phyloP scores from a whole-genome alignment of 2,113 vertebrate genomes.

The Datnioides undecimradiatus region DNA sequence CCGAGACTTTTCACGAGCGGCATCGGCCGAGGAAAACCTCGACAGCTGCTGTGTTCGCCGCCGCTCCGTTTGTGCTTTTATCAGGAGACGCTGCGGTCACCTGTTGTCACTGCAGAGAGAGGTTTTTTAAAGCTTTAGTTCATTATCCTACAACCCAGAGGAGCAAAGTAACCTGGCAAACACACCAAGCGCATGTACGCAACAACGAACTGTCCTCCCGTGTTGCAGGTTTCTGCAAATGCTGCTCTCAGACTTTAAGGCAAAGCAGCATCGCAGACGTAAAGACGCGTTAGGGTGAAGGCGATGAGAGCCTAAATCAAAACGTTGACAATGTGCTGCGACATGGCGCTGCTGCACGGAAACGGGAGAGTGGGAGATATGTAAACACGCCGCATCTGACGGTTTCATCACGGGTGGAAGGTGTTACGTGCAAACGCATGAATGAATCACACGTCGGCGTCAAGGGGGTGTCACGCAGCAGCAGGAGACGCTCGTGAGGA shows the following conservation, averaged over 20 bases:
- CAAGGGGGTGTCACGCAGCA: background rate
- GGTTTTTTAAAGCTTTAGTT: background rate
- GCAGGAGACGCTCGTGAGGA: background rate
- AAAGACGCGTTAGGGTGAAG: no score
- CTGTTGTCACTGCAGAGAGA: background rate
- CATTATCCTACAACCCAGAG: background rate
- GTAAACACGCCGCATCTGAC: constrained; percentile 21
- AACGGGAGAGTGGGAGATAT: background rate
- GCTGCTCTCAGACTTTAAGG: background rate
- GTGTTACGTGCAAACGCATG: constrained; percentile 17
- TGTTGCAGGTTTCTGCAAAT: background rate
- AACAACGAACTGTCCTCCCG: background rate
- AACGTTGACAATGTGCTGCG: no score
- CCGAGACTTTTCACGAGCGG: background rate
- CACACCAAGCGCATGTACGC: no score
- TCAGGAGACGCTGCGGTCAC: background rate
- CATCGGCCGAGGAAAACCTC: background rate
- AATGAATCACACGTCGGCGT: background rate
- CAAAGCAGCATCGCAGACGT: background rate
- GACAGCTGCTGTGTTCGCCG: constrained; percentile 7
- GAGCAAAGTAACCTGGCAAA: no score
- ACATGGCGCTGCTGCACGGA: background rate
- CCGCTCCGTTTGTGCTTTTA: constrained; percentile 7
- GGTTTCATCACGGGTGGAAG: background rate
- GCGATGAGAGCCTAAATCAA: no score